Base-by-base conservation (phyloP, 1,140 invertebrate genomes). In the Choristoneura fumiferana region DNA sequence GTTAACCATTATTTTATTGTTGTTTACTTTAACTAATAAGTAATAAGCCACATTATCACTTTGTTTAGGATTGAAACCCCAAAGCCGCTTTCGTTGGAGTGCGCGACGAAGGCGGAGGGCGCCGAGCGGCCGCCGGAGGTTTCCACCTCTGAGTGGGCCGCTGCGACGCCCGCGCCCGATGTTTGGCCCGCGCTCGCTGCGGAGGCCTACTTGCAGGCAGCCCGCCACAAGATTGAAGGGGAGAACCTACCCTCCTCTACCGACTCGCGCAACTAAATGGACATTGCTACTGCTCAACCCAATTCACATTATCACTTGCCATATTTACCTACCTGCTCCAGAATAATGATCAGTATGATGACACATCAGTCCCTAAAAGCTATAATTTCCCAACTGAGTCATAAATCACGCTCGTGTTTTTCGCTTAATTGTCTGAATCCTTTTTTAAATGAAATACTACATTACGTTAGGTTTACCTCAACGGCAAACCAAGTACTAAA, bases 201-300 rank as follows among this genome's bases (percentile, higher is more conserved):
- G 4, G 84, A 87, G 56, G 76, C 81, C 37, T 89, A 88, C 61
- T 69, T 86, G 0, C 84, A 87, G 43, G 81, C 81, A 6, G 49
- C 71, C 6, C 77, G 79, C 52, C 82, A 84, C 66, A 90, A 87
- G 69, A 58, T 84, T 39, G 88, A 90, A 12, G 84, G 84, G 8
- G 88, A 90, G 65, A 87, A 84, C 61, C 60, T 85, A 55, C 88
- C 88, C 0, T 88, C 88, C 4, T 90, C 88, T 12, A 90, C 86
- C 2, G 86, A 90, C 55, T 73, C 85, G 0, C 83, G 87, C 62
- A 90, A 90, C 59, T 90, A 75, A 84, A 62, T 14, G 8, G n/a
- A n/a, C n/a, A n/a, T n/a, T n/a, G n/a, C n/a, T n/a, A n/a, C n/a
- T n/a, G 8, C 22, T 29, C 4, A 13, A n/a, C 38, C n/a, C n/a